Evolutionary conservation across 2,888 invertebrate species (phyloP).

Genomic region (Phorcus lineatus): DNA sequence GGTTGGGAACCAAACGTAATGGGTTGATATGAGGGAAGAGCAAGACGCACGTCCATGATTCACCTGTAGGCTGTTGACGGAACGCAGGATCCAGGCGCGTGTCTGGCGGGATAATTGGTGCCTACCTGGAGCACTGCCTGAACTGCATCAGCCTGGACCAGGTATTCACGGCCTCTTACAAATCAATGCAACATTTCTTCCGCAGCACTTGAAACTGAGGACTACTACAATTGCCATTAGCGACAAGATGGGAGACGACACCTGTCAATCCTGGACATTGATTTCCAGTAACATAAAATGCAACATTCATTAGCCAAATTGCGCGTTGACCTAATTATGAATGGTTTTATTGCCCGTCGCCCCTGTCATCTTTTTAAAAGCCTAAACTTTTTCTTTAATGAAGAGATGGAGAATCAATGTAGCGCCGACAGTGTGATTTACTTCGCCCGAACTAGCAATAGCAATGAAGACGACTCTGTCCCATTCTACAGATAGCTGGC

Average conservation of each 20-base stretch:
- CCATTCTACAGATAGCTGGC: too few species aligned
- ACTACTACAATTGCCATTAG: constrained; percentile 19
- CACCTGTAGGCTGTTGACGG: background rate
- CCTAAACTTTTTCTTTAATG: background rate
- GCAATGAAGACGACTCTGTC: too few species aligned
- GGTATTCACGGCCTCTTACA: constrained; percentile 10
- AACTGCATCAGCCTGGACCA: background rate
- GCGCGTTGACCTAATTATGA: constrained; percentile 9
- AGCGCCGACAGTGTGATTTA: too few species aligned
- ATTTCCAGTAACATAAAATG: background rate
- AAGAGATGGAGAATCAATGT: background rate
- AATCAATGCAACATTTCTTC: constrained; percentile 13
- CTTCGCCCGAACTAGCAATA: too few species aligned
- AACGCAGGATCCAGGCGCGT: background rate
- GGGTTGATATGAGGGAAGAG: too few species aligned
- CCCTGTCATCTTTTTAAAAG: constrained; percentile 21
- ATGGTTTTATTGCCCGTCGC: constrained; percentile 4
- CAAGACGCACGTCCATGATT: too few species aligned
- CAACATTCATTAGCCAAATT: constrained; percentile 3
- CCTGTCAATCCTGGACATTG: background rate
- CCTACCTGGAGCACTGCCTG: constrained; percentile 1
- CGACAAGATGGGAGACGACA: background rate
- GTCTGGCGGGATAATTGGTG: background rate
- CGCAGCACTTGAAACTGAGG: constrained; percentile 18
- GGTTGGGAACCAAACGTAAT: too few species aligned